A percentile compares a stretch with the other conserved stretches of the same genome.
Evolutionary conservation across 2,797 vertebrate genomes (phyloP).

Genomic region (Dicrostonyx torquatus): DNA sequence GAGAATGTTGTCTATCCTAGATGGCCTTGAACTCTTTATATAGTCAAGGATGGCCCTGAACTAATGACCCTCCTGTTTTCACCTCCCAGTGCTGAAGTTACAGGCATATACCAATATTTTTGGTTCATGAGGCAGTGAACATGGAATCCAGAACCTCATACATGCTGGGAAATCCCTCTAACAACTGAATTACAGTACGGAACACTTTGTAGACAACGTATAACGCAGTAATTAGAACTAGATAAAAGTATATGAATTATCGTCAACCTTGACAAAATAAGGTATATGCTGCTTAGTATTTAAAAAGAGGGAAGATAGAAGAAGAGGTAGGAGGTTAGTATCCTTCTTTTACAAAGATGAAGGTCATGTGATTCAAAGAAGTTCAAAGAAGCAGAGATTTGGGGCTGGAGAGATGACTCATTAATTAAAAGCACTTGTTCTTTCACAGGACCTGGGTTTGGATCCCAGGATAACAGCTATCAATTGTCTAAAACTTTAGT

Average conservation of each 20-base stretch:
- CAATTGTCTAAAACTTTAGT: not conserved
- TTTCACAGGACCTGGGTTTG: not conserved
- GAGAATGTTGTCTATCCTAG: not conserved
- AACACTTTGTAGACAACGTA: not conserved
- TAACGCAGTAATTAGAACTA: not conserved
- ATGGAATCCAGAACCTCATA: not conserved
- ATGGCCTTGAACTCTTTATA: not conserved
- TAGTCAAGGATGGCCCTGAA: not conserved
- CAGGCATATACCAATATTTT: not conserved
- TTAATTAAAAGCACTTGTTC: not conserved
- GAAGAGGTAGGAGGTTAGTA: not conserved
- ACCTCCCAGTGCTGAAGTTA: not conserved
- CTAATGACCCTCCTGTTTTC: not conserved
- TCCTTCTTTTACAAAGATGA: not conserved
- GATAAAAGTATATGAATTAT: not conserved
- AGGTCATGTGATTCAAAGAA: not conserved
- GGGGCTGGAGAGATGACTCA: not conserved
- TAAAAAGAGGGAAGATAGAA: not conserved
- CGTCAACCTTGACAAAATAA: not conserved
- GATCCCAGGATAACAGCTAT: not conserved
- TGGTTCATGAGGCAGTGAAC: not conserved
- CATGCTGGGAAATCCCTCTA: not conserved
- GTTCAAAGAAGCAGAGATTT: not conserved
- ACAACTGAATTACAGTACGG: not conserved
- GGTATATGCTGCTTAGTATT: not conserved